Percentiles rank a stretch among this genome's conserved stretches.
Conservation (phyloP, 2,888 invertebrate genomes). For the Hoplodrina ambigua region DNA sequence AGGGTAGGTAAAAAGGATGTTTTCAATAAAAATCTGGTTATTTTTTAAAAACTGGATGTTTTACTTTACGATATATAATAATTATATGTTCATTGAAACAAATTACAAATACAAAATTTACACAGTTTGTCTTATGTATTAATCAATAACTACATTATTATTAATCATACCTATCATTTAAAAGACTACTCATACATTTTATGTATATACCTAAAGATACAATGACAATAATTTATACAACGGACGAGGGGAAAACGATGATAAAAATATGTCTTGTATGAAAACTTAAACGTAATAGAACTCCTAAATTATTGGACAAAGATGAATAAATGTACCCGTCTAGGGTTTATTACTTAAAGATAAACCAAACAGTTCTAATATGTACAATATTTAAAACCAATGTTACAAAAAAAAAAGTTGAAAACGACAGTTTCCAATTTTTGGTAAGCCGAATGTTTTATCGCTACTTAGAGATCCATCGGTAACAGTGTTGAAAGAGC, state of each 20-base stretch:
- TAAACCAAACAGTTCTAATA: slow-evolving; percentile 81
- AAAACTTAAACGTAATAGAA: slow-evolving; percentile 70
- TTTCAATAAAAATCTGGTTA: slow-evolving; percentile 82
- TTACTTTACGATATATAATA: slow-evolving; percentile 93
- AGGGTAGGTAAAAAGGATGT: slow-evolving; percentile 7
- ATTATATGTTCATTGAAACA: slow-evolving; percentile 93
- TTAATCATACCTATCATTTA: slow-evolving; percentile 90
- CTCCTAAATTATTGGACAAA: slow-evolving; percentile 82
- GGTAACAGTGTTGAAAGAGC: slow-evolving; percentile 88
- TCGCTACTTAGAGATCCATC: slow-evolving; percentile 88
- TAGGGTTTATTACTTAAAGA: slow-evolving; percentile 74
- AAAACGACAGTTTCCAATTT: slow-evolving; percentile 81
- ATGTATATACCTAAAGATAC: slow-evolving; percentile 87
- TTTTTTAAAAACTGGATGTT: slow-evolving; percentile 92
- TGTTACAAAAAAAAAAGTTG: slow-evolving; percentile 73
- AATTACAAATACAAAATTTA: slow-evolving; percentile 94
- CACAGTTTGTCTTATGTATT: slow-evolving; percentile 89
- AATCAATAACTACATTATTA: slow-evolving; percentile 87
- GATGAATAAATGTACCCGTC: slow-evolving; percentile 78
- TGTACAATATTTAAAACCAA: slow-evolving; percentile 85
- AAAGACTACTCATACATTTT: slow-evolving; percentile 89
- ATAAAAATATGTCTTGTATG: slow-evolving; percentile 65
- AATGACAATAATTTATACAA: slow-evolving; percentile 89
- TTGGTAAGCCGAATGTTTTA: slow-evolving; percentile 84
- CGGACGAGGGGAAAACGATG: slow-evolving; percentile 79